Percentiles rank a stretch among this genome's conserved stretches.
Conservation (phyloP, 2,113 vertebrate genomes). For the Phycodurus eques region DNA sequence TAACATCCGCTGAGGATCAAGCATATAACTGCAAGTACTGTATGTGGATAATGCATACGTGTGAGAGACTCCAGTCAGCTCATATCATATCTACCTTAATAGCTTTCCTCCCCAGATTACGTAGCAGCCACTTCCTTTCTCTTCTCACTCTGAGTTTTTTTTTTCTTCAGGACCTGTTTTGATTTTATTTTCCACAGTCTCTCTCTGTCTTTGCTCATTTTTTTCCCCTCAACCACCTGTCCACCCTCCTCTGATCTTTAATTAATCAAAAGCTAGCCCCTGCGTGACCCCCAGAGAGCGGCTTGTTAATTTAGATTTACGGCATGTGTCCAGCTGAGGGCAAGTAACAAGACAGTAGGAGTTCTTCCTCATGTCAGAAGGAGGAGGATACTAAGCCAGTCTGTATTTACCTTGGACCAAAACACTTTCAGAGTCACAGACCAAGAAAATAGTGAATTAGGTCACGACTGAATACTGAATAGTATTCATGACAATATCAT, state of each 20-base stretch:
- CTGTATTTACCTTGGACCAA: conserved; percentile 11
- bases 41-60: conserved; percentile 10
- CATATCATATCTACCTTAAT: conserved; percentile 37
- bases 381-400: conserved; percentile 31
- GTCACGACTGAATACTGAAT: not conserved
- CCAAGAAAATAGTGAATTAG: not conserved
- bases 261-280: conserved; percentile 74
- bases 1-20: not conserved
- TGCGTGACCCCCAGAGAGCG: conserved; percentile 66
- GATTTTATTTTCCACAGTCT: conserved; percentile 8
- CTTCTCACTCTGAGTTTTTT: conserved; percentile 10
- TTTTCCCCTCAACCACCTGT: conserved; percentile 3
- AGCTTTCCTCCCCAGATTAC: conserved; percentile 48
- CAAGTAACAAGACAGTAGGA: conserved; percentile 65
- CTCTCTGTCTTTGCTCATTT: not conserved
- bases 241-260: conserved; percentile 49
- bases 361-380: conserved; percentile 54
- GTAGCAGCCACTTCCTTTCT: conserved; percentile 40
- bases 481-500: not conserved
- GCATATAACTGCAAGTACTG: not conserved
- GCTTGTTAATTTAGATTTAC: conserved; percentile 82
- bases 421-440: conserved; percentile 6
- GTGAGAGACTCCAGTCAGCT: conserved; percentile 20
- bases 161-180: not conserved
- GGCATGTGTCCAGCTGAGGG: conserved; percentile 61